Evolutionary conservation across 2,888 invertebrate species (phyloP), one percentile per base, ranked within the genome.

Genomic region (Apeira syringaria): DNA sequence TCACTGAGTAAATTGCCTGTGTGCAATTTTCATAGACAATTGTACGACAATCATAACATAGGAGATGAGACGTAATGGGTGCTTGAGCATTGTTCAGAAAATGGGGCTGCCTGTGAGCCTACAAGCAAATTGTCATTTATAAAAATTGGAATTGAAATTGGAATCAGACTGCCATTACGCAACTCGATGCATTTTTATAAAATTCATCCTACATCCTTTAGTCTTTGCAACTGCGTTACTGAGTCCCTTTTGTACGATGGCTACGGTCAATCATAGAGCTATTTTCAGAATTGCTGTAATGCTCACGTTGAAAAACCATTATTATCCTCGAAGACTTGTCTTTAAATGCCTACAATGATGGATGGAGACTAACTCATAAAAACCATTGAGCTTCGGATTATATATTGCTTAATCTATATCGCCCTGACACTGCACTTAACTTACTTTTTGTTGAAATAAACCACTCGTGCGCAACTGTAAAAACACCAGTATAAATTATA

Each of bases 1-100:
- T 60, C 55, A 63, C 60, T 52, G 61, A 61, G 72, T 69, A 77
- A 74, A 75, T 75, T 74, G 74, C 67, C 52, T 40, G 51, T 50
- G 39, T 60, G 67, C 70, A 68, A 74, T 75, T 71, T 75, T 72
- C 65, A 59, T 54, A 58, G 56, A 59, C 59, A 64, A 63, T 68
- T 64, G 60, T 46, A 47, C 50, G 47, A 53, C 56, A 52, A 57
- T 57, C 55, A 47, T 15, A 15, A 15, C 32, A 50, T 46, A 34
- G 47, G 36, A 47, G 46, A 48, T 44, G 49, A 44, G 32, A 26
- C 30, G 41, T 53, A 53, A 53, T 53, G 44, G 36, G 34, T 32
- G 47, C 48, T 45, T 45, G 50, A 45, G 39, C 31, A 43, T 24
- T 38, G 39, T 44, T 39, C 46, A 52, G 34, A 48, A 56, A 56